Evolutionary conservation across 2,888 invertebrate species (phyloP).

Genomic region (Patella depressa): DNA sequence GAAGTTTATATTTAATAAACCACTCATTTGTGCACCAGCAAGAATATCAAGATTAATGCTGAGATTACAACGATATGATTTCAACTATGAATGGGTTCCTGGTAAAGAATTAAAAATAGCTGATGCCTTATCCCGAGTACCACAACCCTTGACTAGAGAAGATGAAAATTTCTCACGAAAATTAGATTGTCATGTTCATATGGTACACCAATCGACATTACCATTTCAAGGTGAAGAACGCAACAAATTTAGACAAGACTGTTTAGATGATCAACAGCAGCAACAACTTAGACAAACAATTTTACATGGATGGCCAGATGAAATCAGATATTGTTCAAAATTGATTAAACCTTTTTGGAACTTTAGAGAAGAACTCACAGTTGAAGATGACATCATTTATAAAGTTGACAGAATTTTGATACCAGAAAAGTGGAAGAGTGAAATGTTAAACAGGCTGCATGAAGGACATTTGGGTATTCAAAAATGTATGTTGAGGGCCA

Average conservation of each 20-base stretch:
- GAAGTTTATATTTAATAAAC: constrained; percentile 8
- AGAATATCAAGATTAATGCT: constrained; percentile 10
- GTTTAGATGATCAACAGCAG: not conserved
- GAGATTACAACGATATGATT: constrained; percentile 10
- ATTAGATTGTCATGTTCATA: constrained; percentile 5
- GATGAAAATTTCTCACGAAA: not conserved
- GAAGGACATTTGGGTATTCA: not conserved
- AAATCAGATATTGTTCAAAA: too few species aligned
- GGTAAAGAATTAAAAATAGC: constrained; percentile 13
- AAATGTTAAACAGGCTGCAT: not conserved
- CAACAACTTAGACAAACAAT: not conserved
- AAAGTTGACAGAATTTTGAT: not conserved
- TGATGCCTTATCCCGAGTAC: not conserved
- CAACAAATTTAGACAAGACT: not conserved
- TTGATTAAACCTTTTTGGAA: not conserved
- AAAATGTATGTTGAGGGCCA: not conserved
- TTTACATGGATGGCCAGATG: not conserved
- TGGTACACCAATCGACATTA: not conserved
- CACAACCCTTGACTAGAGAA: not conserved
- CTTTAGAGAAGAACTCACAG: not conserved
- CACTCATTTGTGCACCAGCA: not conserved
- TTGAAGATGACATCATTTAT: not conserved
- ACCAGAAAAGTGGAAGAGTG: constrained; percentile 13
- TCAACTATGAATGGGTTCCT: constrained; percentile 11
- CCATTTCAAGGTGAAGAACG: not conserved